Evolutionary conservation across 2,888 invertebrate genomes (phyloP).

Genomic region (Pachymerium ferrugineum): DNA sequence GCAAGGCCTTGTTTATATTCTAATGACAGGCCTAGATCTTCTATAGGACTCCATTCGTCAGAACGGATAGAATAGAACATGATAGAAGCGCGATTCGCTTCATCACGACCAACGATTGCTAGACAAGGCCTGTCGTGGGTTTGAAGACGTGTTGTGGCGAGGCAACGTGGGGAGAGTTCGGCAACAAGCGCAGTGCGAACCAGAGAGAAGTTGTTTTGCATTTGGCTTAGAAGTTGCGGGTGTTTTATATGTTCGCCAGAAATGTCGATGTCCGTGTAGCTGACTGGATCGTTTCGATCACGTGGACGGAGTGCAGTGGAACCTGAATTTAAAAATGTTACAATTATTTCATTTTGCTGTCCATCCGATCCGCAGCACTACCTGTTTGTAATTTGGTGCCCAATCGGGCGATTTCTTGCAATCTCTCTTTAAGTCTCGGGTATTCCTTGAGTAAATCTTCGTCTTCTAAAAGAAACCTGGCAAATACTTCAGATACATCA

Average conservation of each 20-base stretch:
- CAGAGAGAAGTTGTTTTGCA: neutral
- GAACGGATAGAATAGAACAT: neutral
- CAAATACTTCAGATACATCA: neutral
- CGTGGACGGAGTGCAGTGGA: neutral
- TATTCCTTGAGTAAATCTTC: neutral
- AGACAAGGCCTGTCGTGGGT: neutral
- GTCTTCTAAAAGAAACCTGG: conserved; percentile 1
- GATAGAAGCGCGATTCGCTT: conserved; percentile 30
- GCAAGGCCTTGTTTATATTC: conserved; percentile 2
- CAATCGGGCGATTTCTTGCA: neutral
- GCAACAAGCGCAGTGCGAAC: neutral
- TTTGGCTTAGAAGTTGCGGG: too few species aligned
- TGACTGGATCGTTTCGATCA: neutral
- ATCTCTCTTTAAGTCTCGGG: neutral
- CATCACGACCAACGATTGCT: conserved; percentile 11
- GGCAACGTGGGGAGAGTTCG: neutral
- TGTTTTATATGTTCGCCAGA: neutral
- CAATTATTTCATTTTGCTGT: too few species aligned
- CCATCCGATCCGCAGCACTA: too few species aligned
- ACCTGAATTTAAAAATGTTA: too few species aligned
- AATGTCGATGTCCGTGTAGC: neutral
- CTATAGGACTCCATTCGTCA: neutral
- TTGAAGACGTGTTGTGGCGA: neutral
- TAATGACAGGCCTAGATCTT: conserved; percentile 28
- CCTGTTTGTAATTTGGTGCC: neutral